phyloP scores from a whole-genome alignment of 2,888 invertebrate genomes.

The Abrostola tripartita region DNA sequence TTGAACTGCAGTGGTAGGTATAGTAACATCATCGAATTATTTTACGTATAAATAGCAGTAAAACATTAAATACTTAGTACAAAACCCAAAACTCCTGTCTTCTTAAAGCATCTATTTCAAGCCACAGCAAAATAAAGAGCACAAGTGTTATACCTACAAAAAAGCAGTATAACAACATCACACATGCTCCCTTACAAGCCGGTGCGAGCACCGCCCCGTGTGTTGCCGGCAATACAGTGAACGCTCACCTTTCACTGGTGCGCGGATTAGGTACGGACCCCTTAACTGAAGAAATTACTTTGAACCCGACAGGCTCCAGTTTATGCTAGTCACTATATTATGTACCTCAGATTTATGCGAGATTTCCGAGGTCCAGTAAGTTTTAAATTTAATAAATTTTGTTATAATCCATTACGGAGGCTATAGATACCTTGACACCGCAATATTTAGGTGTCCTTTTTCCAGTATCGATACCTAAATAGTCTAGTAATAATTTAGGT shows the following conservation, averaged over 20 bases:
- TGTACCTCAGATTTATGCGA: slow-evolving; percentile 13
- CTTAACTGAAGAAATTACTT: slow-evolving; percentile 72
- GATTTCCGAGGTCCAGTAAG: slow-evolving; percentile 22
- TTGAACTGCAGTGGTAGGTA: too few species aligned
- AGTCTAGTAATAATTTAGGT: too few species aligned
- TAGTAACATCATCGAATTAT: too few species aligned
- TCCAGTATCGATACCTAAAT: too few species aligned
- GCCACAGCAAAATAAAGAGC: neutral
- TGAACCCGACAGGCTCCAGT: slow-evolving; percentile 49
- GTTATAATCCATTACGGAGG: neutral
- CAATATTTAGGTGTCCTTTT: too few species aligned
- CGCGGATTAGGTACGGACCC: slow-evolving; percentile 77
- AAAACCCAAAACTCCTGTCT: too few species aligned
- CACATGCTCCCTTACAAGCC: slow-evolving; percentile 14
- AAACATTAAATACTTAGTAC: too few species aligned
- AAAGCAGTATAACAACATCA: neutral
- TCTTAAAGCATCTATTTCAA: too few species aligned
- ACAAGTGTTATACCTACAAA: too few species aligned
- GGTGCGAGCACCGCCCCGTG: slow-evolving; percentile 44
- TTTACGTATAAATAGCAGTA: too few species aligned
- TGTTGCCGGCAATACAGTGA: slow-evolving; percentile 59
- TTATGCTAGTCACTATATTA: slow-evolving; percentile 39
- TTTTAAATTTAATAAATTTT: slow-evolving; percentile 1
- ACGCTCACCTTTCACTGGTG: slow-evolving; percentile 73
- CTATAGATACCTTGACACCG: too few species aligned